phyloP scores from a whole-genome alignment of 2,797 vertebrate species.

The Myotis findleyi region DNA sequence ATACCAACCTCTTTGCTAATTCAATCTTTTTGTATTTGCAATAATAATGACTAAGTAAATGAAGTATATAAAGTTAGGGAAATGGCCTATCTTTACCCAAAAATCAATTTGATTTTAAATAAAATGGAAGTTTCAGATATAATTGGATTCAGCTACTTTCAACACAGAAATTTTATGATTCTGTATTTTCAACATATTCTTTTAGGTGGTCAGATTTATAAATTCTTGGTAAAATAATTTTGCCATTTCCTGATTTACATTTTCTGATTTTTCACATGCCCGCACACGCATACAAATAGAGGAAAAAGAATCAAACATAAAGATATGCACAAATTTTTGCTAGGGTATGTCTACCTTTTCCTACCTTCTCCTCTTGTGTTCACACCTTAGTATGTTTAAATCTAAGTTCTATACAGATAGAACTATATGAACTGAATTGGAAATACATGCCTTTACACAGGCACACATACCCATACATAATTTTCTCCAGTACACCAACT shows the following conservation, averaged over 20 bases:
- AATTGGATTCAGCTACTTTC: background rate
- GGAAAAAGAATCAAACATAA: background rate
- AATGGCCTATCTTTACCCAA: background rate
- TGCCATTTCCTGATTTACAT: background rate
- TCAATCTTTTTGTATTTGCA: background rate
- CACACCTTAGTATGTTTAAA: background rate
- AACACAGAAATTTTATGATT: background rate
- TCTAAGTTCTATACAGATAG: background rate
- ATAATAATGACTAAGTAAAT: constrained; percentile 33
- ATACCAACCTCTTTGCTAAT: background rate
- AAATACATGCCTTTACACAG: background rate
- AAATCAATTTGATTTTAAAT: constrained; percentile 20
- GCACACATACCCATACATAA: background rate
- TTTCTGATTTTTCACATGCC: background rate
- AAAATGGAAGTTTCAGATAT: background rate
- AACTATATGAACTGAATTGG: background rate
- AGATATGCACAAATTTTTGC: background rate
- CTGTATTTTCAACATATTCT: background rate
- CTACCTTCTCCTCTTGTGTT: background rate
- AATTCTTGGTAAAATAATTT: background rate
- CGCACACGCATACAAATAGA: background rate
- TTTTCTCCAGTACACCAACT: background rate
- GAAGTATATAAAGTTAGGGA: background rate
- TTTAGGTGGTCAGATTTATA: background rate
- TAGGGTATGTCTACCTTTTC: background rate